These are phyloP conservation scores for Campoletis raptor DNA, from an alignment of 2,888 invertebrate species.

Conservation along the genomic window DNA sequence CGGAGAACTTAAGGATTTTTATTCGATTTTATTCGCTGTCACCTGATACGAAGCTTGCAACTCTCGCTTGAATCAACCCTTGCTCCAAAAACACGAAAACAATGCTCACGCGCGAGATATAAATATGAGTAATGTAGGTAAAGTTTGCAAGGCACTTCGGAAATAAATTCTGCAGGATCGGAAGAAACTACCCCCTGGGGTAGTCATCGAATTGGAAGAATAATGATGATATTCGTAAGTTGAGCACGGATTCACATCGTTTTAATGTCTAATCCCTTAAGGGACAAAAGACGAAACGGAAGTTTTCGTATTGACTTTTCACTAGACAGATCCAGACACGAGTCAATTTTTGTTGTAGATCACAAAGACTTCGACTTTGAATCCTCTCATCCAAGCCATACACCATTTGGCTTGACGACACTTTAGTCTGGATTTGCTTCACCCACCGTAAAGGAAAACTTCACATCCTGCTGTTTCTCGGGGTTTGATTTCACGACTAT, in stretches of 20 bases:
- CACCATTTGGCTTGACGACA: neutral
- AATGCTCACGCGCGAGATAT: conserved; percentile 27
- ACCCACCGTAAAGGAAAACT: neutral
- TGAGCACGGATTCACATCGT: conserved; percentile 56
- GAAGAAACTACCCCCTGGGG: conserved; percentile 27
- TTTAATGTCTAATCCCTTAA: conserved; percentile 40
- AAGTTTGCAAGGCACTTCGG: conserved; percentile 9
- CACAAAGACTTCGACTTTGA: neutral
- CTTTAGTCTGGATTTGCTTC: neutral
- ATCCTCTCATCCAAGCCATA: neutral
- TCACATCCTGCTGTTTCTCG: conserved; percentile 9
- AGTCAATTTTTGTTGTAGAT: neutral
- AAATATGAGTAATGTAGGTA: conserved; percentile 25
- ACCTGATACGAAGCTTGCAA: neutral
- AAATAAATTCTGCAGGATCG: conserved; percentile 30
- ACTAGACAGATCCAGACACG: neutral
- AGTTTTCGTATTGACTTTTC: neutral
- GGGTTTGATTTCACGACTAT: neutral
- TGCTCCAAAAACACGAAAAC: neutral
- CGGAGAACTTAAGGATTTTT: neutral
- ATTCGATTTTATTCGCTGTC: neutral
- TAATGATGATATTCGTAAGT: conserved; percentile 63
- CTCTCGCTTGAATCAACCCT: neutral
- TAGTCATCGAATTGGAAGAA: conserved; percentile 58
- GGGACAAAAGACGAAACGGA: neutral